These are phyloP conservation scores for Allygus modestus DNA, from an alignment of 2,888 invertebrate species.

Conservation along the genomic window DNA sequence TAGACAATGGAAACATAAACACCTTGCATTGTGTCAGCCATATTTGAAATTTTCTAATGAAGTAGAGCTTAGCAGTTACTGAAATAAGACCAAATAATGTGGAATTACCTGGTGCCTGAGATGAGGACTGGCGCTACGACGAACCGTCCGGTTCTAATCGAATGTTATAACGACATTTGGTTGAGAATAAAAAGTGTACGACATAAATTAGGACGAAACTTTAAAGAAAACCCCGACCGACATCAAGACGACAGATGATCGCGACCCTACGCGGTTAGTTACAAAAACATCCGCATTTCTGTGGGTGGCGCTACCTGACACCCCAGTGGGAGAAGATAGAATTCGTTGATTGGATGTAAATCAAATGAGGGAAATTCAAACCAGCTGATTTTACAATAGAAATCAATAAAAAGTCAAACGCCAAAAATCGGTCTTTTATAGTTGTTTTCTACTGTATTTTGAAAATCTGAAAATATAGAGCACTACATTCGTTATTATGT, in stretches of 20 bases:
- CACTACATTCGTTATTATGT: no score
- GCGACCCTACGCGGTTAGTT: conserved; percentile 48
- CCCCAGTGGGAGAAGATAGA: background rate
- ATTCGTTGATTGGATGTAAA: conserved; percentile 32
- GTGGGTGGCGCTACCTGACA: conserved; percentile 30
- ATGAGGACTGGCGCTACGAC: conserved; percentile 56
- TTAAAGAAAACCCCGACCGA: conserved; percentile 47
- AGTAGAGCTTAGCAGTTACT: conserved; percentile 56
- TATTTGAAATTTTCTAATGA: conserved; percentile 66
- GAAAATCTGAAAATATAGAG: no score
- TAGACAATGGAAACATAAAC: conserved; percentile 72
- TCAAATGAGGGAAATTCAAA: conserved; percentile 43
- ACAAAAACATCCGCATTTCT: conserved; percentile 37
- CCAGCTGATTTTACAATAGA: conserved; percentile 10
- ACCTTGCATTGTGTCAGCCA: conserved; percentile 71
- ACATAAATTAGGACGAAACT: conserved; percentile 18
- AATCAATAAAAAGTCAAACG: background rate
- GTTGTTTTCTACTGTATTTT: no score
- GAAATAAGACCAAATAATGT: conserved; percentile 10
- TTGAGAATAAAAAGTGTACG: conserved; percentile 14
- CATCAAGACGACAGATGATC: conserved; percentile 61
- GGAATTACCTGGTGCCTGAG: conserved; percentile 64
- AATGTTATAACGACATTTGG: conserved; percentile 62
- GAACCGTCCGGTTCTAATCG: conserved; percentile 52
- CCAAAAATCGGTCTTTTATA: background rate